Base-by-base conservation (phyloP, 2,888 invertebrate genomes). In the Tetramorium bicarinatum region DNA sequence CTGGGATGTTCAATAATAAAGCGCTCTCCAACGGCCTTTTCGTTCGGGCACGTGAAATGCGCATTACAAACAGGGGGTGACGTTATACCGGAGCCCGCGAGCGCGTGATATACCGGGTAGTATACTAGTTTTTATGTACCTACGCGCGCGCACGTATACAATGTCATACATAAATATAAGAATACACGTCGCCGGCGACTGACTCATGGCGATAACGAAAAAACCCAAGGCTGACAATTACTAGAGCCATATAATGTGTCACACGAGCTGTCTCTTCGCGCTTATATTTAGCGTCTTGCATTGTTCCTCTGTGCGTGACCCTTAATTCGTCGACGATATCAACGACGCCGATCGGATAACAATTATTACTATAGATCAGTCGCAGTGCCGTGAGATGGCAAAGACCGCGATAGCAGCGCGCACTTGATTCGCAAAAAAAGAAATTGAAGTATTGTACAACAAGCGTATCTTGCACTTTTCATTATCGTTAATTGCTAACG, bases 201-300 rank as follows among this genome's bases (percentile, higher is more conserved):
- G 77, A 77, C 77, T 77, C 77, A 77, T 29, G n/a, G 11, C 15
- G 77, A 77, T 77, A 77, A 77, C n/a, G 21, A 77, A 66, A 66
- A 64, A 54, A 1, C 8, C 9, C 77, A 77, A 77, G 77, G 77
- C 13, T 44, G 25, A 52, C 38, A 66, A 52, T 18, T 56, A n/a
- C 38, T 13, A 59, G 56, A 47, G 18, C 0, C 25, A 18, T 61
- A 8, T 18, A 52, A 76, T 15, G 41, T 54, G 9, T 54, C 25
- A 54, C 29, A 1, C 38, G 8, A 4, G 29, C 29, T 29, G 29
- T 13, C 1, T 34, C 15, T 13, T 21, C 44, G 13, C 15, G 15
- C 11, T 8, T 54, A 15, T 21, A 54, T 21, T 54, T 54, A 54
- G 9, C 38, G n/a, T 0, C n/a, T 34, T 34, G 18, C 54, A 47